phyloP scores from a whole-genome alignment of 35 echinoderm and acorn worm species.

The Lytechinus variegatus region DNA sequence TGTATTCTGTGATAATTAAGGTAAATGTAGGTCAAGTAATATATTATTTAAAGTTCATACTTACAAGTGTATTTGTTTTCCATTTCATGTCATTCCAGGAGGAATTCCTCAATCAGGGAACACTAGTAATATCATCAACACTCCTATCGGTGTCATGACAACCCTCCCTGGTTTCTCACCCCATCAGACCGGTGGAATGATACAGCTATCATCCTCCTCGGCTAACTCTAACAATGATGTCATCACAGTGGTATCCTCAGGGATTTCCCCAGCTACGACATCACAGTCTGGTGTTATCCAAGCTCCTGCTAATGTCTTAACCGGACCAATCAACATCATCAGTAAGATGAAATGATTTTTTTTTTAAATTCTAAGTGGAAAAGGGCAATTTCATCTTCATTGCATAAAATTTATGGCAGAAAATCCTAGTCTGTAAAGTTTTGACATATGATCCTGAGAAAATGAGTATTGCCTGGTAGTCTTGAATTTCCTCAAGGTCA shows the following conservation, averaged over 20 bases:
- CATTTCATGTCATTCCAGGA: conserved; percentile 14
- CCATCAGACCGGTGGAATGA: not conserved
- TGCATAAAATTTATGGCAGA: no score
- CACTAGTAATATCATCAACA: conserved; percentile 54
- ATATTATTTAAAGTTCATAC: not conserved
- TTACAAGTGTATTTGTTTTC: not conserved
- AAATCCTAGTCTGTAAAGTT: no score
- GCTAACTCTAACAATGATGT: conserved; percentile 41
- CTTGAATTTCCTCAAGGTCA: no score
- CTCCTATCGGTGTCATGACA: conserved; percentile 72
- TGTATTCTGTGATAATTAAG: no score
- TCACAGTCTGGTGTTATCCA: conserved; percentile 45
- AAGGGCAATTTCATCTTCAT: no score
- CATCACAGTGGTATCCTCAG: conserved; percentile 1
- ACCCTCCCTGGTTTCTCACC: conserved; percentile 54
- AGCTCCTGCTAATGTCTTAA: conserved; percentile 34
- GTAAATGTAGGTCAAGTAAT: no score
- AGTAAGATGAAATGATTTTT: not conserved
- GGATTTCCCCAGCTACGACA: conserved; percentile 27
- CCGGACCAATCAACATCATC: conserved; percentile 60
- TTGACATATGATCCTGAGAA: no score
- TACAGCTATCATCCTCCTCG: conserved; percentile 6
- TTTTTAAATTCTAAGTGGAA: no score
- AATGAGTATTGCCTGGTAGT: no score
- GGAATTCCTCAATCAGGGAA: conserved; percentile 51